Percentiles rank a stretch among this genome's conserved stretches.
These are phyloP conservation scores for Ostrea denselamellosa DNA, from an alignment of 1,140 invertebrate genomes.

Conservation along the genomic window DNA sequence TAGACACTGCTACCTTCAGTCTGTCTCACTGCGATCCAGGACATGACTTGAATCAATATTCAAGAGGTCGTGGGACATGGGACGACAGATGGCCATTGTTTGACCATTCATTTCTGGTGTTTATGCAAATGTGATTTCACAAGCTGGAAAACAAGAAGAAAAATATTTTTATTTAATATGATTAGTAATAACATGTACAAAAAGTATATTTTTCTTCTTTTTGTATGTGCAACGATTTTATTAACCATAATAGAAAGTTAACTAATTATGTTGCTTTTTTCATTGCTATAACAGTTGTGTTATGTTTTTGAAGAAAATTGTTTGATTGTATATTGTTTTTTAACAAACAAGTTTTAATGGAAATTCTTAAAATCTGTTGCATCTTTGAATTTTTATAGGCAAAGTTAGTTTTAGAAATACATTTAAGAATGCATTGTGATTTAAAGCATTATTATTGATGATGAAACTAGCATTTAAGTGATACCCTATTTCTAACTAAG, in stretches of 20 bases:
- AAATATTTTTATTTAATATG: neutral
- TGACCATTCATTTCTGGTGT: slow-evolving; percentile 17
- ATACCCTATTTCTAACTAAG: neutral
- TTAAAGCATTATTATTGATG: neutral
- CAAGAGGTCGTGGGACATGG: slow-evolving; percentile 1
- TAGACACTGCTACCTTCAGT: neutral
- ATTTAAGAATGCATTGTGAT: neutral
- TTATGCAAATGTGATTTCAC: slow-evolving; percentile 22
- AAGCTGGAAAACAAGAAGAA: neutral
- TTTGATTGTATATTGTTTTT: neutral
- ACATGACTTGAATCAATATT: neutral
- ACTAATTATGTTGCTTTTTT: slow-evolving; percentile 7
- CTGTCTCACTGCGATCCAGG: neutral
- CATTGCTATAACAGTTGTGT: neutral
- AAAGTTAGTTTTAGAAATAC: slow-evolving; percentile 10
- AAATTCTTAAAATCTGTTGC: slow-evolving; percentile 25
- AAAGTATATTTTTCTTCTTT: slow-evolving; percentile 25
- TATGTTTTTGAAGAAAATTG: neutral
- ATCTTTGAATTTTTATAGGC: neutral
- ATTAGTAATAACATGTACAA: neutral
- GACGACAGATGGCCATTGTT: neutral
- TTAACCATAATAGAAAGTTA: slow-evolving; percentile 4
- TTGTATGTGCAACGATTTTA: slow-evolving; percentile 27
- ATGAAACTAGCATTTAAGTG: neutral
- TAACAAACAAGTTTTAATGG: slow-evolving; percentile 7